Percentiles rank a stretch among this genome's conserved stretches.
These are phyloP conservation scores for Mionectes macconnelli DNA, from an alignment of 2,113 vertebrate genomes.

Conservation along the genomic window DNA sequence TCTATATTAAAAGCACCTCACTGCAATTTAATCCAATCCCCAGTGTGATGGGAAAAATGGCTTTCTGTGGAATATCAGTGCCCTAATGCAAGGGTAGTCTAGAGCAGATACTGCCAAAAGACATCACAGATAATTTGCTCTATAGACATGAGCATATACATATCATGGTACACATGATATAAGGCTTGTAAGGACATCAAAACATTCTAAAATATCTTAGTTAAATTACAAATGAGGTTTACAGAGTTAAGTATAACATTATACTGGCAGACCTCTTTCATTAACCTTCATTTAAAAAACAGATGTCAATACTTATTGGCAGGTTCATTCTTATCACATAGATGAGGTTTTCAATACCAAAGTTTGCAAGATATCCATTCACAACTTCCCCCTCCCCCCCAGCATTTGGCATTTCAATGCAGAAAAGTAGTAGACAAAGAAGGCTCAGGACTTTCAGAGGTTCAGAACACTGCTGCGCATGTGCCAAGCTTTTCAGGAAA, in stretches of 20 bases:
- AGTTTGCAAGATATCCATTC: not conserved
- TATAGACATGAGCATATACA: not conserved
- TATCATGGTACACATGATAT: not conserved
- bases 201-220: not conserved
- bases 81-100: not conserved
- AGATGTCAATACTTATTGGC: not conserved
- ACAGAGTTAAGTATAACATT: not conserved
- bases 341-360: not conserved
- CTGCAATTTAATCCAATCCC: not conserved
- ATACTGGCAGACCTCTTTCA: not conserved
- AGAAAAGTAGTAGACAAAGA: not conserved
- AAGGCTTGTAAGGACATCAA: not conserved
- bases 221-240: not conserved
- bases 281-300: not conserved
- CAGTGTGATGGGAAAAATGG: not conserved
- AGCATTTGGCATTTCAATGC: not conserved
- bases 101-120: not conserved
- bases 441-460: not conserved
- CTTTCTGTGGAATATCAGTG: not conserved
- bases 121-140: not conserved
- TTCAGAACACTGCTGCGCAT: not conserved
- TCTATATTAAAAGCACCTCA: conserved; percentile 24
- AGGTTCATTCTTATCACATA: not conserved
- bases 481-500: not conserved
- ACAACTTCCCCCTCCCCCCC: not conserved